Evolutionary conservation across 2,113 vertebrate species (phyloP), one percentile per base, ranked within the genome.

Genomic region (Turnix velox): DNA sequence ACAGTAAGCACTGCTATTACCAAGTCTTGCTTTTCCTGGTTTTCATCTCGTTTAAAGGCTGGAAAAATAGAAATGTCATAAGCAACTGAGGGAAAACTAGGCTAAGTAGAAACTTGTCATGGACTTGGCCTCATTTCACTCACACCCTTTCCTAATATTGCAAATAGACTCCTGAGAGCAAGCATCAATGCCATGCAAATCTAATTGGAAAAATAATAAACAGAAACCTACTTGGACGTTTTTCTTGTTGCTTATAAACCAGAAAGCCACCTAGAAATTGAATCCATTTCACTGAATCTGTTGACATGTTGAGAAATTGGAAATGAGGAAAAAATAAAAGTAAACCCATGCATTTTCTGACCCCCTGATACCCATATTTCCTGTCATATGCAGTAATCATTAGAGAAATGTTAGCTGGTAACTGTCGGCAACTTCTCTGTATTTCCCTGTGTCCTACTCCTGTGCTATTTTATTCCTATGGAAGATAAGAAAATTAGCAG

Each of bases 121-220:
- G 76, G 51, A 92, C 84, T 86, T 96, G 95, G 83, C 92, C 82
- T 96, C 66, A 14, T 93, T 96, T 95, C 81, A 92, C 35, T 86
- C 85, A 96, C 86, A 83, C 95, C 84, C 90, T 96, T 93, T 92
- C 88, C 80, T 86, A 93, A 27, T 91, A 92, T 87, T 92, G 76
- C 67, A 95, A 96, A 97, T 69, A 84, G 35, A 87, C 91, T 71
- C 79, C 72, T 52, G 87, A 95, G 92, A 96, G 67, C 48, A 87
- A 92, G 54, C 71, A 17, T 94, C 91, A 84, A 88, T 90, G 61
- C 59, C 77, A 96, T 97, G 97, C 88, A 97, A 97, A 97, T 96
- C 87, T 94, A 96, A 97, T 90, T 95, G 96, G 91, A 92, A 97
- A 96, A 93, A 90, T 95, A 96, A 96, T 95, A 97, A 97, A 86